Base-by-base conservation (phyloP, 2,113 vertebrate genomes). In the Ctenodactylus gundi region DNA sequence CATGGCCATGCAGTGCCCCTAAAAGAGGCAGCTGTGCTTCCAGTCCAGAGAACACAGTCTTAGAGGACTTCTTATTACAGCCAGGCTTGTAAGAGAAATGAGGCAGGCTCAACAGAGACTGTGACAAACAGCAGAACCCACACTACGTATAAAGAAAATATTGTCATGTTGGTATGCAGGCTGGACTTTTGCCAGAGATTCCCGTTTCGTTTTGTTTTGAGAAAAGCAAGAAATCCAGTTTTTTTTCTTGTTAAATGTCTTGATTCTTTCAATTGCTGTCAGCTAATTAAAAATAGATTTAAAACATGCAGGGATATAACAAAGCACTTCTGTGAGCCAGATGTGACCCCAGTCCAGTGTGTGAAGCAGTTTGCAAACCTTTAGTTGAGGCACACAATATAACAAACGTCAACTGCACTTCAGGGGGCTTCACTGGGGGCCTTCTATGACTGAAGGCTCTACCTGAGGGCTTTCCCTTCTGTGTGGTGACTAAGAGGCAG, bases 231-330 rank as follows among this genome's bases (percentile, higher is more conserved):
- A 96, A 89, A 87, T 93, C 44, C 72, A 90, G 57, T 76, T 75
- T 81, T 87, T 94, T 95, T 92, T 72, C 53, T 49, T 62, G 73
- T 90, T 86, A 64, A 90, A 90, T 60, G 27, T 85, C 46, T 95
- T 85, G 49, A 93, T 95, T 62, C 65, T 85, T 94, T 93, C 80
- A 60, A 95, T 95, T 82, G 41, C n/a, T 72, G 41, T 95, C 72
- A 94, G 41, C 72, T 90, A 96, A 84, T 73, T 96, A 72, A 96
- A 94, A 93, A 76, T 85, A 90, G 57, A 90, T 86, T 86, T 86
- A 83, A 93, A 93, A 57, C 44, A 90, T 15, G 34, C 0, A 17
- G 39, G 65, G 65, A 29, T 18, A 3, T 86, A 83, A 86, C 83
- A 85, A 94, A 89, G 51, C 36, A 73, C 36, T 92, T 95, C 80